These are phyloP conservation scores for Araneus ventricosus DNA, from an alignment of 1,140 invertebrate genomes.

Conservation along the genomic window DNA sequence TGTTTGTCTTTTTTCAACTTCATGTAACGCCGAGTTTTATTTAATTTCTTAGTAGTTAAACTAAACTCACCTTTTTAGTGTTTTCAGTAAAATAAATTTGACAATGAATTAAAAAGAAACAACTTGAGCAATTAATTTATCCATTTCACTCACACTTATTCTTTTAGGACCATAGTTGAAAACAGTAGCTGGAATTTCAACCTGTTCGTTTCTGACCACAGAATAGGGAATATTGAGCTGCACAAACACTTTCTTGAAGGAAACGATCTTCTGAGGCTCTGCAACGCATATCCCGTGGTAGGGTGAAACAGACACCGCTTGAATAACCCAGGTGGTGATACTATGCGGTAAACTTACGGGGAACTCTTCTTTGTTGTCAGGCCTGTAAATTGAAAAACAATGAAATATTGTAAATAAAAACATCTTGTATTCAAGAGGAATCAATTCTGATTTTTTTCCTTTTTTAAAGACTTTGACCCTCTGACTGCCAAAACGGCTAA, in stretches of 20 bases:
- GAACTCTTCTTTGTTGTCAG: conserved; percentile 37
- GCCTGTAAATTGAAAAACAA: conserved; percentile 9
- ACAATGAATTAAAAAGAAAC: too few species aligned
- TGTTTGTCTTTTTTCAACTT: too few species aligned
- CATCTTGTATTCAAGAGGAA: too few species aligned
- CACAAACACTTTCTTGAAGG: conserved; percentile 79
- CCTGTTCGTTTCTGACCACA: conserved; percentile 80
- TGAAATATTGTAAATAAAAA: too few species aligned
- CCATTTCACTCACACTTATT: conserved; percentile 50
- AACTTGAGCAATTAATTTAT: too few species aligned
- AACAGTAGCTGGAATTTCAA: conserved; percentile 79
- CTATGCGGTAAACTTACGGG: conserved; percentile 78
- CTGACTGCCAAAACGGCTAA: too few species aligned
- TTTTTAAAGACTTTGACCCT: too few species aligned
- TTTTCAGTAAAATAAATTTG: too few species aligned
- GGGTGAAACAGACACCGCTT: conserved; percentile 78
- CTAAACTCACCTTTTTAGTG: too few species aligned
- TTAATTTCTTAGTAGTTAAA: too few species aligned
- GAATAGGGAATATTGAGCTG: conserved; percentile 80
- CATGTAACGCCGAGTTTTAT: too few species aligned
- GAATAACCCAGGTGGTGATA: conserved; percentile 80
- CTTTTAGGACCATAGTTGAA: conserved; percentile 79
- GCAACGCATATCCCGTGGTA: conserved; percentile 79
- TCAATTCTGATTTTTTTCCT: too few species aligned
- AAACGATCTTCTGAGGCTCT: conserved; percentile 77